These are phyloP conservation scores for Origma solitaria DNA, from an alignment of 2,113 vertebrate genomes.

Conservation along the genomic window DNA sequence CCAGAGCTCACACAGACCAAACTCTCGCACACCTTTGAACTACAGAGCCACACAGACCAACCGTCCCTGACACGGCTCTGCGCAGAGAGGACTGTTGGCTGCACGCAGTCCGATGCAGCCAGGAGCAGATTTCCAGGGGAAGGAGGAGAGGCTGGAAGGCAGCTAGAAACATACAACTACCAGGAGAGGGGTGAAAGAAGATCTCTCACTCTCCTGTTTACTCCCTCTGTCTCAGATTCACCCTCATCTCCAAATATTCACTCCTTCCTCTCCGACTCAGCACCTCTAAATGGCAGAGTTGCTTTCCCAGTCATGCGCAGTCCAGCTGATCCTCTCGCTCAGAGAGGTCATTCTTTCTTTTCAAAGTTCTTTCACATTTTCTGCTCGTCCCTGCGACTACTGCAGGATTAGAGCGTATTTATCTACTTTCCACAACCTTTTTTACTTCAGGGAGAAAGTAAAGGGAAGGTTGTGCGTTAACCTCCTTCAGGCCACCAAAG, in stretches of 20 bases:
- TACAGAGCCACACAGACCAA: background rate
- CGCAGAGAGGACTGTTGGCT: background rate
- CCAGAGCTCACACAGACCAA: slow-evolving; percentile 33
- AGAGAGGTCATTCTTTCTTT: background rate
- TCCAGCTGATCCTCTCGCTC: background rate
- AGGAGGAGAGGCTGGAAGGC: slow-evolving; percentile 30
- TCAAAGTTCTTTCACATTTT: background rate
- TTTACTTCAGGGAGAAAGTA: background rate
- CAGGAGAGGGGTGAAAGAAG: slow-evolving; percentile 16
- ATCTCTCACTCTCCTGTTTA: background rate
- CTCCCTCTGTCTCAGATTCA: background rate
- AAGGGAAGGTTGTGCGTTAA: background rate
- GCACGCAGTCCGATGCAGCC: background rate
- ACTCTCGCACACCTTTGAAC: slow-evolving; percentile 11
- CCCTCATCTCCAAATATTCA: background rate
- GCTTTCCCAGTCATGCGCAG: background rate
- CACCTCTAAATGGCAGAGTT: background rate
- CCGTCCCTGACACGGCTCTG: background rate
- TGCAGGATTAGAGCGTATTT: background rate
- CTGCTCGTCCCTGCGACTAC: background rate
- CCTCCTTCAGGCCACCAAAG: background rate
- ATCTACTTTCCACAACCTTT: background rate
- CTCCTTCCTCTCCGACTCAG: background rate
- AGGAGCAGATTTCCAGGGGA: background rate
- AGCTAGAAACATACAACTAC: background rate